phyloP scores from a whole-genome alignment of 1,140 invertebrate species.

The Solenopsis fugax region DNA sequence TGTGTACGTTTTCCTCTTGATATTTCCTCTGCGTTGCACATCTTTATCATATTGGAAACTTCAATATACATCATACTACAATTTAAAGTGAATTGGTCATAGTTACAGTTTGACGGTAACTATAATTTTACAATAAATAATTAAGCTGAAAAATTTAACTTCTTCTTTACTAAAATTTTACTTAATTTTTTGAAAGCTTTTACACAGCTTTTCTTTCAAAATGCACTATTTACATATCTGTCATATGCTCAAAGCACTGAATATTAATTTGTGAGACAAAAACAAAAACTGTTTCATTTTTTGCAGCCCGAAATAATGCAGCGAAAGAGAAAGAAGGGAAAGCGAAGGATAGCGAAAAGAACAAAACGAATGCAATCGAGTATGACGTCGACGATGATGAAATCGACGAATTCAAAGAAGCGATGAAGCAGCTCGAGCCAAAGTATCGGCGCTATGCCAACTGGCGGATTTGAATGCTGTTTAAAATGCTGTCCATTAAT shows the following conservation, averaged over 20 bases:
- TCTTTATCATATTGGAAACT: not conserved
- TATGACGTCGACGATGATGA: conserved; percentile 69
- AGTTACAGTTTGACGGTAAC: not conserved
- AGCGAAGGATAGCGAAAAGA: conserved; percentile 61
- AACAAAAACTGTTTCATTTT: conserved; percentile 38
- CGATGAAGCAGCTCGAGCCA: conserved; percentile 77
- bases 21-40: not conserved
- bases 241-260: no score
- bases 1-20: conserved; percentile 6
- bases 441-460: conserved; percentile 79
- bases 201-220: conserved; percentile 2
- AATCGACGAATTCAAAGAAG: conserved; percentile 74
- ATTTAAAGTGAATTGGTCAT: conserved; percentile 1
- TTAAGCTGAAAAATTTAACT: conserved; percentile 6
- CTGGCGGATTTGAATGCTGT: conserved; percentile 76
- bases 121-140: conserved; percentile 22
- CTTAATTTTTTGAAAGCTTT: not conserved
- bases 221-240: not conserved
- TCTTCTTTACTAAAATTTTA: conserved; percentile 14
- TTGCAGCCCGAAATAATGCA: conserved; percentile 73
- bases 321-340: conserved; percentile 54
- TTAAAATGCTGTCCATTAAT: conserved; percentile 3
- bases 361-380: conserved; percentile 40
- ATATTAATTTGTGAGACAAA: conserved; percentile 13
- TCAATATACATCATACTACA: not conserved